Evolutionary conservation across 2,113 vertebrate genomes (phyloP).

Genomic region (Saguinus midas): DNA sequence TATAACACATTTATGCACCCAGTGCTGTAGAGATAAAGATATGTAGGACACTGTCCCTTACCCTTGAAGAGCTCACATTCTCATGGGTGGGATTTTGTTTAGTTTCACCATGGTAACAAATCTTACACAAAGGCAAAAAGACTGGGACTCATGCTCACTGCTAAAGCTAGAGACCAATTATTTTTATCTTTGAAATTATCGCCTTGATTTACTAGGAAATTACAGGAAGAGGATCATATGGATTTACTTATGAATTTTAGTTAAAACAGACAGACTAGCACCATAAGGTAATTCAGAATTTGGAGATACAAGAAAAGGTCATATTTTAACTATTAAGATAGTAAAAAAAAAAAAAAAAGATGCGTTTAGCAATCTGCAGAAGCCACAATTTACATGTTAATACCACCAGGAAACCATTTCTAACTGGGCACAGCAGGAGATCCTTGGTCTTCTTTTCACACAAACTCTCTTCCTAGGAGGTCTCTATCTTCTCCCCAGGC

Average conservation of each 20-base stretch:
- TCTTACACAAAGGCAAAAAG: not conserved
- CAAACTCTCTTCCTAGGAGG: not conserved
- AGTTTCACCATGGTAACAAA: not conserved
- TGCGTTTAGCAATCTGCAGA: not conserved
- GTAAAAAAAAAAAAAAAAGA: not conserved
- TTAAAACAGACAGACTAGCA: not conserved
- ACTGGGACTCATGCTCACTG: not conserved
- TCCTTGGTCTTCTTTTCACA: not conserved
- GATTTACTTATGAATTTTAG: not conserved
- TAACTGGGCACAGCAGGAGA: not conserved
- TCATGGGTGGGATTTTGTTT: not conserved
- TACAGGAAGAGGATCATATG: not conserved
- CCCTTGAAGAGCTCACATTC: not conserved
- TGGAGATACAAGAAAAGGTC: not conserved
- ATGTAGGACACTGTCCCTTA: not conserved
- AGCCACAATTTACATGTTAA: not conserved
- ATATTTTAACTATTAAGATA: slow-evolving; percentile 21
- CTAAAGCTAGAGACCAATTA: not conserved
- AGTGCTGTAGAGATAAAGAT: not conserved
- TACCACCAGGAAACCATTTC: not conserved
- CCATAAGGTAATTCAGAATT: not conserved
- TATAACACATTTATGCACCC: not conserved
- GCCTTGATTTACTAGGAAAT: not conserved
- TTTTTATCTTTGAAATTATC: not conserved
- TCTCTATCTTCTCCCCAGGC: not conserved